Percentiles rank a stretch among this genome's conserved stretches.
phyloP scores from a whole-genome alignment of 2,888 invertebrate genomes.

The Drosophila basisetae region DNA sequence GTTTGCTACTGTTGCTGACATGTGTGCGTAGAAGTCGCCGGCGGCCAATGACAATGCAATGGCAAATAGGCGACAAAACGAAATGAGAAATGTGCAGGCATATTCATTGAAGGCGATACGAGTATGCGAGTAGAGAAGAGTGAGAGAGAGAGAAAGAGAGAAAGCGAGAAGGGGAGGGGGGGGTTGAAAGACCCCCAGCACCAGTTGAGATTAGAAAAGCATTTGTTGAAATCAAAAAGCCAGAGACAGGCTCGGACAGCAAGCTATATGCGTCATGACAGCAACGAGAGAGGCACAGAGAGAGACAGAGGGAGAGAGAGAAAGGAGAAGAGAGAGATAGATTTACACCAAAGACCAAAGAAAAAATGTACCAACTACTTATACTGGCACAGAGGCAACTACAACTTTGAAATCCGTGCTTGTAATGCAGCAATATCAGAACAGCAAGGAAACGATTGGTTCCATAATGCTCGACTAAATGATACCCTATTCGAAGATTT shows the following conservation, averaged over 20 bases:
- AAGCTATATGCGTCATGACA: constrained; percentile 45
- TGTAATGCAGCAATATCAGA: constrained; percentile 54
- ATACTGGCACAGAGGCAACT: constrained; percentile 6
- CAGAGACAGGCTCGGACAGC: constrained; percentile 53
- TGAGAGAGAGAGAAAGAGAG: neutral
- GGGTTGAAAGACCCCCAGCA: constrained; percentile 13
- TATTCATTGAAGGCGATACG: constrained; percentile 12
- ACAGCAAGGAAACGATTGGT: constrained; percentile 26
- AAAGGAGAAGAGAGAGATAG: neutral
- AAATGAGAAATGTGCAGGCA: constrained; percentile 76
- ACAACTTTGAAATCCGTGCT: constrained; percentile 36
- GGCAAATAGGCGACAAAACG: constrained; percentile 81
- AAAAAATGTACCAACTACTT: constrained; percentile 5
- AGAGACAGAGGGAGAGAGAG: neutral
- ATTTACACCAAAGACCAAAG: constrained; percentile 12
- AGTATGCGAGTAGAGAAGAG: neutral
- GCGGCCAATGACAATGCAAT: constrained; percentile 68
- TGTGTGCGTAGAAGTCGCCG: constrained; percentile 65
- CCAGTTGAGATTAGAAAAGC: constrained; percentile 76
- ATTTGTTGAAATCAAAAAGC: constrained; percentile 78
- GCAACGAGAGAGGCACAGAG: constrained; percentile 13
- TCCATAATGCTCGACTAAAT: neutral
- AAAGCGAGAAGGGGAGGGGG: neutral
- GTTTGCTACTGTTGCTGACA: constrained; percentile 66
- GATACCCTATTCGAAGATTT: constrained; percentile 6